A percentile compares a stretch with the other conserved stretches of the same genome.
These are phyloP conservation scores for Rhodeus uyekii DNA, from an alignment of 2,797 vertebrate species.

Conservation along the genomic window DNA sequence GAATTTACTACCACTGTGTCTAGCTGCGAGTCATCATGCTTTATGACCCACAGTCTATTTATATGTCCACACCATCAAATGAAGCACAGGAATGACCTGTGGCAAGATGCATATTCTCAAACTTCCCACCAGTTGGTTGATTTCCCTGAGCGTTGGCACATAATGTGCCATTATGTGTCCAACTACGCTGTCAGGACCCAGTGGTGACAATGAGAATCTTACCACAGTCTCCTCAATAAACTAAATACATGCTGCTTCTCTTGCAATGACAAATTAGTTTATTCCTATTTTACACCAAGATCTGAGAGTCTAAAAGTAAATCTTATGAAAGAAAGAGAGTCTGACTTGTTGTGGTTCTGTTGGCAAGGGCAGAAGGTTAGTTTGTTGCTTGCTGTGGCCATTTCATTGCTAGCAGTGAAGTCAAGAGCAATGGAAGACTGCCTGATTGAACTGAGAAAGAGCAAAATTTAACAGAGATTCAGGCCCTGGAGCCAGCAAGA, in stretches of 20 bases:
- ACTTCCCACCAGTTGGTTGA: constrained; percentile 33
- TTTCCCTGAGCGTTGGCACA: constrained; percentile 41
- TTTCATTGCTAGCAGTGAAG: constrained; percentile 63
- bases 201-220: constrained; percentile 22
- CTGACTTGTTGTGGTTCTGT: constrained; percentile 53
- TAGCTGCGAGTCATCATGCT: constrained; percentile 68
- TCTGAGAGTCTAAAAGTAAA: constrained; percentile 31
- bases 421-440: constrained; percentile 53
- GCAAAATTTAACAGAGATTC: constrained; percentile 38
- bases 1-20: constrained; percentile 65
- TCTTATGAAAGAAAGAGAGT: constrained; percentile 8
- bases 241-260: constrained; percentile 21
- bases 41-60: constrained; percentile 70
- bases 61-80: constrained; percentile 72
- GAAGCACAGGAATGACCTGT: constrained; percentile 59
- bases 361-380: constrained; percentile 61
- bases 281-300: constrained; percentile 44
- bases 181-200: constrained; percentile 22
- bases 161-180: constrained; percentile 39
- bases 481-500: constrained; percentile 62
- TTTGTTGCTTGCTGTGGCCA: constrained; percentile 56
- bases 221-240: constrained; percentile 37
- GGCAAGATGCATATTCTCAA: constrained; percentile 49
- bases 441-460: constrained; percentile 53
- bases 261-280: not conserved